Evolutionary conservation across 2,888 invertebrate genomes (phyloP).

Genomic region (Clitarchus hookeri): DNA sequence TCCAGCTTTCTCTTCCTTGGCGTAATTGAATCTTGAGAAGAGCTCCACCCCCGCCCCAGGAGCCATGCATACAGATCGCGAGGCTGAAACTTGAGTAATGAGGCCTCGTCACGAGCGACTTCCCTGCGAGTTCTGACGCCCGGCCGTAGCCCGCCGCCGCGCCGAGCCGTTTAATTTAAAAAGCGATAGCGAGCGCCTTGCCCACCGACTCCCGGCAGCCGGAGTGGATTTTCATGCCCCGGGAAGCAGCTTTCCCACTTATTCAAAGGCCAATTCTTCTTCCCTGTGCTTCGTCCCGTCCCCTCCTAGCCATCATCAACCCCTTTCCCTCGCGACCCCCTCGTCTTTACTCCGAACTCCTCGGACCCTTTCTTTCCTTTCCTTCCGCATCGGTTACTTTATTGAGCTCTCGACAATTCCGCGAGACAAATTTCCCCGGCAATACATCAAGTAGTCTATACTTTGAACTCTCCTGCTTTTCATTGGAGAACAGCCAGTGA

Average conservation of each 20-base stretch:
- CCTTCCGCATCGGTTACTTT: slow-evolving; percentile 31
- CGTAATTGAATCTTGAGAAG: background rate
- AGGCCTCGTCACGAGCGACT: background rate
- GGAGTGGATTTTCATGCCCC: slow-evolving; percentile 25
- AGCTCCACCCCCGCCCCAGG: background rate
- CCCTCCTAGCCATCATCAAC: background rate
- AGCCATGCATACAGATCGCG: background rate
- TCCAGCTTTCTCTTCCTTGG: background rate
- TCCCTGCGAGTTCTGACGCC: background rate
- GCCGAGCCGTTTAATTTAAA: background rate
- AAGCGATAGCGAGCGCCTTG: background rate
- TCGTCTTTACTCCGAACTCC: background rate
- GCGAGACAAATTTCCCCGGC: slow-evolving; percentile 36
- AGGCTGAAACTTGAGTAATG: slow-evolving; percentile 8
- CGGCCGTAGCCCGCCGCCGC: background rate
- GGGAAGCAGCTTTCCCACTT: slow-evolving; percentile 35
- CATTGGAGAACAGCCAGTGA: background rate
- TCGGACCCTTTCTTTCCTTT: slow-evolving; percentile 15
- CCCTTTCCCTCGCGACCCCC: background rate
- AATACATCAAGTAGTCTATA: slow-evolving; percentile 33
- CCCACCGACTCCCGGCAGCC: background rate
- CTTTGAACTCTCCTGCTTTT: background rate
- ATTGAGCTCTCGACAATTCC: slow-evolving; percentile 37
- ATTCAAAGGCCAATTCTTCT: slow-evolving; percentile 36
- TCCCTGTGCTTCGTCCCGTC: background rate